Evolutionary conservation across 30 jellyfish, hydroid and myxozoan genomes (phyloP), one percentile per base, ranked within the genome.

Genomic region (Euphysa ruthae): DNA sequence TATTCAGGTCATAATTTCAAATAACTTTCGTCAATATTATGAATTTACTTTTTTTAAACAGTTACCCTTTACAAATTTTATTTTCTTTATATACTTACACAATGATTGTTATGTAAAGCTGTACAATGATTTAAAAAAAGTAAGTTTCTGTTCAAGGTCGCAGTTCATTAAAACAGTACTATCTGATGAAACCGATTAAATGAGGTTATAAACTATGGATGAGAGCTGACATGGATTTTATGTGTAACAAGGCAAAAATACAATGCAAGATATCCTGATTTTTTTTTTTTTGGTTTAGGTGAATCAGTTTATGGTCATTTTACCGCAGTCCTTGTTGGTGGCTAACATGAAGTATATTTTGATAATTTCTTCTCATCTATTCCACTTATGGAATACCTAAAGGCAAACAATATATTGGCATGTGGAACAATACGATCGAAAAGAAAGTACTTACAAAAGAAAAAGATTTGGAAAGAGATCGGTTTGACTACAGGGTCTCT

Each of bases 151-250:
- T 83, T 82, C 74, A 82, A 62, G 94, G 87, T 3, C 26, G 93
- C 44, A 66, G 83, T 55, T 68, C 95, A 24, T 29, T 83, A 60
- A 83, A 83, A 43, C 93, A 77, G 63, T 75, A 69, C 34, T 75
- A 83, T 54, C 95, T 82, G 10, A 77, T 42, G 66, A 76, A 83
- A 73, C 93, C 93, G 43, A 83, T 83, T 57, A 83, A 75, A 69
- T 79, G 82, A 46, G 93, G 95, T 3, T 75, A 74, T 54, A 82
- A 82, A 61, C 60, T 82, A 43, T 82, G 93, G 86, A 58, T 64
- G 70, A 75, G 75, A 43, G 95, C 95, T 23, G 95, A 66, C 82
- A 76, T 62, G 77, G 93, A 75, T 75, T 75, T 76, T 83, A 75
- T 61, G 73, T 75, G 31, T 83, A 83, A 35, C 95, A 76, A 69